These are phyloP conservation scores for Drosophila jambulina DNA, from an alignment of 1,140 invertebrate species.

Conservation along the genomic window DNA sequence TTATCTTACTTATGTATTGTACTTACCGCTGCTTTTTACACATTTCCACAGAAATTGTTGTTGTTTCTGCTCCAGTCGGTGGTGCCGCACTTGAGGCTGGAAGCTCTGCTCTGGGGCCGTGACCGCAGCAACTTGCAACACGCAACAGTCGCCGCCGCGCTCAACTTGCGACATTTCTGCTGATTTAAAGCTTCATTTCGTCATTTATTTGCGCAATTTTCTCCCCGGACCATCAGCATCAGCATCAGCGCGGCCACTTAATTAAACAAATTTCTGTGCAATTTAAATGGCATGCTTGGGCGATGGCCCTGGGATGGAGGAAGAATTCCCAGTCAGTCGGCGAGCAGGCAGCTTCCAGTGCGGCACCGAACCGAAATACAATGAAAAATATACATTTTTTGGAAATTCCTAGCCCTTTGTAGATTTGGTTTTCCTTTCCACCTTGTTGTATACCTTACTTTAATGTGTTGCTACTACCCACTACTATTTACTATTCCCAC, in stretches of 20 bases:
- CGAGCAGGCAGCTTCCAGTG: constrained; percentile 56
- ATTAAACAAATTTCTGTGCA: constrained; percentile 78
- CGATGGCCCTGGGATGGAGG: constrained; percentile 27
- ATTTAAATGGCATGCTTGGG: constrained; percentile 72
- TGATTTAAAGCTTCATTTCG: constrained; percentile 66
- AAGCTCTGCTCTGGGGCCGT: constrained; percentile 20
- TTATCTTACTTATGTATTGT: constrained; percentile 65
- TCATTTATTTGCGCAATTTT: constrained; percentile 70
- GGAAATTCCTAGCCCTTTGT: constrained; percentile 49
- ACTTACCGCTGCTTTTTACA: constrained; percentile 70
- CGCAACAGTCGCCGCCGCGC: constrained; percentile 23
- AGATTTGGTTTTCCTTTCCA: constrained; percentile 47
- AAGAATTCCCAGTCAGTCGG: constrained; percentile 25
- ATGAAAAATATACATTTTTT: constrained; percentile 33
- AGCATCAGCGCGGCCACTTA: constrained; percentile 64
- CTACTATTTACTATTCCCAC: constrained; percentile 48
- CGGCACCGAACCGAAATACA: constrained; percentile 45
- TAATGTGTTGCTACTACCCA: constrained; percentile 74
- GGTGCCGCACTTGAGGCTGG: constrained; percentile 67
- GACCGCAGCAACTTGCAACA: constrained; percentile 35
- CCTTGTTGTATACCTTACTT: constrained; percentile 44
- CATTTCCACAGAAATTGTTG: constrained; percentile 82
- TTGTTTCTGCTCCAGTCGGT: constrained; percentile 66
- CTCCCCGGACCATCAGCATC: constrained; percentile 54
- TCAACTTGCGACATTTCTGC: constrained; percentile 53